Evolutionary conservation across 1,140 invertebrate species (phyloP).

Genomic region (Pseudomyrmex cubaensis): DNA sequence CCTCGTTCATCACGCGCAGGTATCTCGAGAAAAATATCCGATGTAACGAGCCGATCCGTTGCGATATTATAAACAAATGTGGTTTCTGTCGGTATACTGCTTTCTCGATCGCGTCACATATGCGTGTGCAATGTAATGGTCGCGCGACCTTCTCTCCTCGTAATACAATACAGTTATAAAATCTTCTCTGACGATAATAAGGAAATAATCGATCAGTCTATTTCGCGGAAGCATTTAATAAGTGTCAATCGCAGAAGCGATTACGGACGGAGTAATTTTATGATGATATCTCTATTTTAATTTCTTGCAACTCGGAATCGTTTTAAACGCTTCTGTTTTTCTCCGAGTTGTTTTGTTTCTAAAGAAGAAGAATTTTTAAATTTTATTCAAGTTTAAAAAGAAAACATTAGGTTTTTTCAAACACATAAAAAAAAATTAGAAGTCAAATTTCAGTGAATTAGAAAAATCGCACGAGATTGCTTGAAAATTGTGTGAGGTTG

Average conservation of each 20-base stretch:
- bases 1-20: conserved; percentile 19
- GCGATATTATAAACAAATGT: conserved; percentile 15
- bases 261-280: neutral
- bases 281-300: conserved; percentile 4
- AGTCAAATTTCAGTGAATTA: neutral
- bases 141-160: neutral
- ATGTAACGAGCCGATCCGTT: conserved; percentile 8
- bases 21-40: conserved; percentile 26
- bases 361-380: neutral
- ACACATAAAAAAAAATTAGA: too few relatives aligned
- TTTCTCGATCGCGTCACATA: conserved; percentile 15
- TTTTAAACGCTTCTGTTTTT: neutral
- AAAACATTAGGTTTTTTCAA: too few relatives aligned
- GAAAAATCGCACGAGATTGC: neutral
- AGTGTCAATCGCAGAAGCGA: conserved; percentile 9
- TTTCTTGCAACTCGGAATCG: neutral
- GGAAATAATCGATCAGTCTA: neutral
- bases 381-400: too few relatives aligned
- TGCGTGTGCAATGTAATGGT: neutral
- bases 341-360: neutral
- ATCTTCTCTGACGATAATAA: neutral
- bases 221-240: conserved; percentile 7
- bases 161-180: neutral
- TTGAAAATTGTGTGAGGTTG: neutral
- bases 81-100: neutral